phyloP scores from a whole-genome alignment of 2,113 vertebrate genomes.

The Sceloporus undulatus region DNA sequence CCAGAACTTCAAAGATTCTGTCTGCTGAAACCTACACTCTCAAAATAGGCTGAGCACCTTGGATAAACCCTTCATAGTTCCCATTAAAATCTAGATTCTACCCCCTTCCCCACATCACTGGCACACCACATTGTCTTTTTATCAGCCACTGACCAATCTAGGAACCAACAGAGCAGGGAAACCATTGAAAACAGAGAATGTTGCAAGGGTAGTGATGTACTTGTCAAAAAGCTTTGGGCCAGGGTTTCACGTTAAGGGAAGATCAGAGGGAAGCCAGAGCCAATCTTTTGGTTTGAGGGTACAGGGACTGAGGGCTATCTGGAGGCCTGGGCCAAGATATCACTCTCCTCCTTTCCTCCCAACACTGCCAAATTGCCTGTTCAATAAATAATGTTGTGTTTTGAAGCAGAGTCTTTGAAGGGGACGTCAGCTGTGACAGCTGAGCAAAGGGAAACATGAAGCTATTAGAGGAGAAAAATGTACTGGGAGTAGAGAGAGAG shows the following conservation, averaged over 20 bases:
- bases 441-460: slow-evolving; percentile 38
- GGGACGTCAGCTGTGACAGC: slow-evolving; percentile 34
- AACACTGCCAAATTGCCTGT: slow-evolving; percentile 20
- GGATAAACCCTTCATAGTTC: too few species aligned
- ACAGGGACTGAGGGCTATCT: neutral
- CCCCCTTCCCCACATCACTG: too few species aligned
- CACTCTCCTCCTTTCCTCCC: neutral
- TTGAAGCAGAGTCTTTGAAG: slow-evolving; percentile 26
- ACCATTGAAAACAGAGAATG: neutral
- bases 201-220: neutral
- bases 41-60: too few species aligned
- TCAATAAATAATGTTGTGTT: slow-evolving; percentile 38
- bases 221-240: neutral
- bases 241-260: neutral
- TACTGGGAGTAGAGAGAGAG: slow-evolving; percentile 9
- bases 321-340: neutral
- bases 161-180: neutral
- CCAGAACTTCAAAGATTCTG: too few species aligned
- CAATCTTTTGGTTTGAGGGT: neutral
- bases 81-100: too few species aligned
- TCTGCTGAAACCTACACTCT: too few species aligned
- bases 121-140: neutral
- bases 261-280: neutral
- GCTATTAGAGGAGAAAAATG: slow-evolving; percentile 28
- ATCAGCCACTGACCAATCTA: neutral